Evolutionary conservation across 2,113 vertebrate genomes (phyloP), one percentile per base, ranked within the genome.

Genomic region (Xiphophorus maculatus): DNA sequence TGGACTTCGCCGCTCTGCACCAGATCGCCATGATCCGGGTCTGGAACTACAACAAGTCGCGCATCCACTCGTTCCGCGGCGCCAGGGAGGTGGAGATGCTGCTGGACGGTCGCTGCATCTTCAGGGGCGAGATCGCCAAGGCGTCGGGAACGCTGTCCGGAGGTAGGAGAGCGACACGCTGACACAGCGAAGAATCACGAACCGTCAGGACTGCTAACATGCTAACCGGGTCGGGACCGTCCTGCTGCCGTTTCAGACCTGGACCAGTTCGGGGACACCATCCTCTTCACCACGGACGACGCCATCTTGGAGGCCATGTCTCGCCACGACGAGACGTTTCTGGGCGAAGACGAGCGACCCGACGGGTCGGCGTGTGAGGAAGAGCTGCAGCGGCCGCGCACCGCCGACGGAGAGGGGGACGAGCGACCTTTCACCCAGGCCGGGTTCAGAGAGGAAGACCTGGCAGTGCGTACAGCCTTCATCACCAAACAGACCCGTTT

Each of bases 41-140:
- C 69, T 99, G 98, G 98, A 99, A 99, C 92, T 99, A 99, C 86
- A 99, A 99, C 87, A 99, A 99, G 84, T 99, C 98, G 0, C 96
- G 98, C 29, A 99, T 99, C 35, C 97, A 99, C 85, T 99, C 98
- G 13, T 98, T 97, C 89, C 92, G 98, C 1, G 98, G 98, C 0
- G 96, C 95, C 73, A 96, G 94, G 91, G 97, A 98, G 82, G 91
- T 98, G 69, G 89, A 95, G 48, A 98, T 99, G 92, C 54, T 94
- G 61, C 89, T 99, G 69, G 96, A 98, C 22, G 88, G 93, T 0
- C 92, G 91, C 29, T 95, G 94, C 80, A 96, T 99, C 92, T 99
- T 99, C 85, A 94, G 92, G 76, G 98, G 98, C 48, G 98, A 99
- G 90, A 99, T 99, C 22, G 98, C 97, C n/a, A 99, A 98, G 90